Percentiles rank a stretch among this genome's conserved stretches.
phyloP scores from a whole-genome alignment of 2,888 invertebrate species.

The Chouioia cunea region DNA sequence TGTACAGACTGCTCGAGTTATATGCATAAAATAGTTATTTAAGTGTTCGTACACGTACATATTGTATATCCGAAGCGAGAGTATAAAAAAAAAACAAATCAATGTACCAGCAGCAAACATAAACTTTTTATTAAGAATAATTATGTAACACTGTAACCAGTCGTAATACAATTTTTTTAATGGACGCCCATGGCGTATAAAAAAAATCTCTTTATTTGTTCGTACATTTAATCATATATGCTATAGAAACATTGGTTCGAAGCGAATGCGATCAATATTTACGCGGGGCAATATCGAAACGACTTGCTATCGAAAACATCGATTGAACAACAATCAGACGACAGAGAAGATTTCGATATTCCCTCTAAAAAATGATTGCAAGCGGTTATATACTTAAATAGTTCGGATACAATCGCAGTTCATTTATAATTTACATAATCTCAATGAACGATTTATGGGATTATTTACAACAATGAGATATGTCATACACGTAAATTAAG shows the following conservation, averaged over 20 bases:
- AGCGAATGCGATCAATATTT: slow-evolving; percentile 32
- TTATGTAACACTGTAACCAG: slow-evolving; percentile 43
- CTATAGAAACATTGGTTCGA: slow-evolving; percentile 34
- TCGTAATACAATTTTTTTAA: slow-evolving; percentile 44
- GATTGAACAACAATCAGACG: too few relatives aligned
- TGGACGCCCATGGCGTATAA: slow-evolving; percentile 37
- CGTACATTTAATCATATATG: slow-evolving; percentile 23
- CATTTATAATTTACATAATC: slow-evolving; percentile 52
- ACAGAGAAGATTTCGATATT: slow-evolving; percentile 22
- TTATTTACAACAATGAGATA: slow-evolving; percentile 59
- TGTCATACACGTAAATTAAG: slow-evolving; percentile 53
- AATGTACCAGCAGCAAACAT: slow-evolving; percentile 41
- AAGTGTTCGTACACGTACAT: slow-evolving; percentile 12
- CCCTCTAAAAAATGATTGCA: slow-evolving; percentile 21
- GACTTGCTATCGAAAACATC: background rate
- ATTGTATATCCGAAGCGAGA: slow-evolving; percentile 25
- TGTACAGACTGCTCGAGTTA: slow-evolving; percentile 36
- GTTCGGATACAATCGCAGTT: slow-evolving; percentile 33
- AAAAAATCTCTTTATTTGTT: slow-evolving; percentile 31
- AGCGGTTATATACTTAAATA: slow-evolving; percentile 27
- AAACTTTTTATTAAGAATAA: slow-evolving; percentile 44
- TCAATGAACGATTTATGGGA: slow-evolving; percentile 52
- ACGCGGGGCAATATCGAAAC: slow-evolving; percentile 28
- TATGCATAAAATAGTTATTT: slow-evolving; percentile 19
- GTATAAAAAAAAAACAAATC: slow-evolving; percentile 21